A percentile compares a stretch with the other conserved stretches of the same genome.
phyloP scores from a whole-genome alignment of 1,140 invertebrate genomes.

The Hesperophylax magnus region DNA sequence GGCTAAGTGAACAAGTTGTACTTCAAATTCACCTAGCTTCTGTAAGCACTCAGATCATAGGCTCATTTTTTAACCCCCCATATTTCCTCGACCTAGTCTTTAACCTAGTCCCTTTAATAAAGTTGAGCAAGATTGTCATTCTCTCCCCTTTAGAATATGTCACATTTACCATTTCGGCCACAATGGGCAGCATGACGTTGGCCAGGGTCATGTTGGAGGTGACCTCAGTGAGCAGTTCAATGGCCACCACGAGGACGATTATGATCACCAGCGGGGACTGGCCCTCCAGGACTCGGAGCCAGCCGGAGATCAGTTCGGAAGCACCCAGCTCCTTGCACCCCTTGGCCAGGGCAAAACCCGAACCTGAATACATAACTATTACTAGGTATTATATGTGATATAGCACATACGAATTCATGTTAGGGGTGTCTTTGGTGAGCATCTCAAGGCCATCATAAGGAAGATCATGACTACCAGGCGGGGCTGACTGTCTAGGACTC shows the following conservation, averaged over 20 bases:
- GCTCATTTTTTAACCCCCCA: background rate
- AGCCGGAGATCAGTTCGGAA: conserved; percentile 74
- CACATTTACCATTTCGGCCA: conserved; percentile 71
- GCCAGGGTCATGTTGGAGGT: conserved; percentile 77
- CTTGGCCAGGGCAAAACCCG: conserved; percentile 85
- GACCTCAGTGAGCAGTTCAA: conserved; percentile 74
- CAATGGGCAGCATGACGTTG: conserved; percentile 76
- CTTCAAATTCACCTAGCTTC: background rate
- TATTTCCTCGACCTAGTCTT: background rate
- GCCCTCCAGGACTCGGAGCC: conserved; percentile 55
- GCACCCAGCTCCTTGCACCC: conserved; percentile 79
- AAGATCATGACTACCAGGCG: conserved; percentile 62
- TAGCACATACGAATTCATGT: conserved; percentile 64
- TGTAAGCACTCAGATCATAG: background rate
- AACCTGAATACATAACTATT: conserved; percentile 64
- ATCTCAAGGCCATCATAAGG: conserved; percentile 68
- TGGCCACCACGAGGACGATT: conserved; percentile 66
- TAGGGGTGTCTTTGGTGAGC: conserved; percentile 76
- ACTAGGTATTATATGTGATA: no score
- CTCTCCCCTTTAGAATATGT: background rate
- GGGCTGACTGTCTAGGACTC: conserved; percentile 59
- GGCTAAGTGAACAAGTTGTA: no score
- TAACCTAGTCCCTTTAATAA: no score
- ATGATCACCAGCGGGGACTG: conserved; percentile 61
- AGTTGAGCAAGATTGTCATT: background rate